Base-by-base conservation (phyloP, 2,888 invertebrate genomes). In the Tribolium freemani region DNA sequence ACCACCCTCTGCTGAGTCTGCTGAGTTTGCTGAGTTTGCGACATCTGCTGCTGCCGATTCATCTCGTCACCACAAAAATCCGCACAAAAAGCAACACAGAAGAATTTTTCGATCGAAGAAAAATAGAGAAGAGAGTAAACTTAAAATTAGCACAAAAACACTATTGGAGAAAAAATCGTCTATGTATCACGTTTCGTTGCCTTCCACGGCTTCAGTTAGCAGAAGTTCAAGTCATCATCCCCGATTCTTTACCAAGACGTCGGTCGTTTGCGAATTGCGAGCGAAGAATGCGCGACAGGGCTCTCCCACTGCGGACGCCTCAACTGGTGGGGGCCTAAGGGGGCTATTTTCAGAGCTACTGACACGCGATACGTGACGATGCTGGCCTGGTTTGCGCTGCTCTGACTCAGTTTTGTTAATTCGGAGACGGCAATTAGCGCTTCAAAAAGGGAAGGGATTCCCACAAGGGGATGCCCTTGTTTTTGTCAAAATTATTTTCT, bases 211-310 rank as follows among this genome's bases (percentile, higher is more conserved):
- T 87, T 86, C 87, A 87, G 81, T 87, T 90, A 91, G 91, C 91
- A 91, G 91, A 91, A 92, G 90, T 84, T 83, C 88, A 92, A 92
- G 91, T 92, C 92, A 92, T 92, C 90, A 90, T 92, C 90, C 90
- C 90, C 90, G 90, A 91, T 89, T 89, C 89, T 87, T 84, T 88
- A 91, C 91, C 93, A 93, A 94, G 94, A 94, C 94, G 94, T 94
- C 94, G 94, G 93, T 94, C 94, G 94, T 93, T 93, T 93, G 93
- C 93, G 93, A 93, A 93, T 93, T 92, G 93, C 92, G 92, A 93
- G 93, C 93, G 93, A 93, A 93, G 93, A 93, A 93, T 93, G 92
- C 76, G 31, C 76, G 77, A 26, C 3, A 5, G 80, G 74, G 72
- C 81, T 84, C 86, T 85, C 84, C 84, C 82, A 81, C 83, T 77